Evolutionary conservation across 2,888 invertebrate species (phyloP), one percentile per base, ranked within the genome.

Genomic region (Agrochola lychnidis): DNA sequence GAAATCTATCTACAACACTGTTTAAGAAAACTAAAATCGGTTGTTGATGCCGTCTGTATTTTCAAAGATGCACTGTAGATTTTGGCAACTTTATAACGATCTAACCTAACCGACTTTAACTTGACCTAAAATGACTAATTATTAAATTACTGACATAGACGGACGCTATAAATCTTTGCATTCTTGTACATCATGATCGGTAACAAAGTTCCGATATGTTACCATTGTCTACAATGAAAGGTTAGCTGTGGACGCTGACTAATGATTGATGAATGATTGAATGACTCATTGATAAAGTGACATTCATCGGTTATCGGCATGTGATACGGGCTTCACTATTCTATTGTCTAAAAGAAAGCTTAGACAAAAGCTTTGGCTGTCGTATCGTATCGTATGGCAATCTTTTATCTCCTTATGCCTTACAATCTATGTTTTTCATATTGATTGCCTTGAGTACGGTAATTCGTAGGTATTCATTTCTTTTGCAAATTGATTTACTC

Each of bases 211-310:
- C 82, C 66, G 63, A 80, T 80, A 83, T 85, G 89, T 90, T 82
- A 86, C 90, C 85, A 92, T 93, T 94, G 94, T 93, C 91, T 92
- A 88, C 88, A 85, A 69, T 87, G 90, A 91, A 91, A 78, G 76
- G 84, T 79, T 91, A 90, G 85, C 83, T 86, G 88, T 90, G 90
- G 89, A 89, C 89, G 93, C 92, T 94, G 94, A 94, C 91, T 95
- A 94, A 95, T 94, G 93, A 93, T 92, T 91, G 91, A 91, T 93
- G 91, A 92, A 93, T 93, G 93, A 95, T 92, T 91, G 92, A 92
- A 89, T 94, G 93, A 93, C 91, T 94, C 94, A 94, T 94, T 93
- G 94, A 93, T 92, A 91, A 90, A 91, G 86, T 88, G 91, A 92
- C 93, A 92, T 91, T 82, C 85, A 75, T 92, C 90, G 88, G 90